Evolutionary conservation across 2,113 vertebrate species (phyloP).

Genomic region (Cyprinodon variegatus): DNA sequence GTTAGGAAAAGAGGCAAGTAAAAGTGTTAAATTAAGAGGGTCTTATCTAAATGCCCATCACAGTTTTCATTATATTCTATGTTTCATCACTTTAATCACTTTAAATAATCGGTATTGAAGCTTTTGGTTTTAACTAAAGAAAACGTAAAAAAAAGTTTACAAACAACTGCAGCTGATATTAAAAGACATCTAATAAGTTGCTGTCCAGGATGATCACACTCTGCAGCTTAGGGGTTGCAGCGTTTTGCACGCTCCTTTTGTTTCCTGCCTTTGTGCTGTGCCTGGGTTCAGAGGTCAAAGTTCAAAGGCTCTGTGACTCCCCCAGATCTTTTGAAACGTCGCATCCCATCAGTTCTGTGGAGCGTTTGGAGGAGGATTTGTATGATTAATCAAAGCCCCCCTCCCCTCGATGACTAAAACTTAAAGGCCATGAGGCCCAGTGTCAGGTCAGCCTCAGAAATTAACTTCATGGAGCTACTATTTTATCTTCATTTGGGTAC

Average conservation of each 20-base stretch:
- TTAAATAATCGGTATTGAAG: no score
- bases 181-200: background rate
- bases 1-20: no score
- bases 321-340: slow-evolving; percentile 70
- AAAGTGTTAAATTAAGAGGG: background rate
- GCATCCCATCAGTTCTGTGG: slow-evolving; percentile 71
- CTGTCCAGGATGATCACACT: background rate
- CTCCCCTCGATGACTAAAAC: slow-evolving; percentile 23
- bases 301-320: slow-evolving; percentile 75
- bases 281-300: slow-evolving; percentile 63
- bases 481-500: slow-evolving; percentile 8
- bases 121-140: no score
- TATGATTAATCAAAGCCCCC: slow-evolving; percentile 70
- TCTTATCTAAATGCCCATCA: no score
- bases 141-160: background rate
- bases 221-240: slow-evolving; percentile 33
- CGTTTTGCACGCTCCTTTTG: slow-evolving; percentile 52
- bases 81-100: no score
- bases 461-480: slow-evolving; percentile 9
- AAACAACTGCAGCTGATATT: background rate
- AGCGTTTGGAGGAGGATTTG: slow-evolving; percentile 64
- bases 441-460: slow-evolving; percentile 28
- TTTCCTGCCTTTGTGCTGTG: slow-evolving; percentile 61
- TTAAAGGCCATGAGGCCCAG: slow-evolving; percentile 16
- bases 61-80: no score